Conservation (phyloP, 2,797 vertebrate genomes). For the Centropyge bicolor region DNA sequence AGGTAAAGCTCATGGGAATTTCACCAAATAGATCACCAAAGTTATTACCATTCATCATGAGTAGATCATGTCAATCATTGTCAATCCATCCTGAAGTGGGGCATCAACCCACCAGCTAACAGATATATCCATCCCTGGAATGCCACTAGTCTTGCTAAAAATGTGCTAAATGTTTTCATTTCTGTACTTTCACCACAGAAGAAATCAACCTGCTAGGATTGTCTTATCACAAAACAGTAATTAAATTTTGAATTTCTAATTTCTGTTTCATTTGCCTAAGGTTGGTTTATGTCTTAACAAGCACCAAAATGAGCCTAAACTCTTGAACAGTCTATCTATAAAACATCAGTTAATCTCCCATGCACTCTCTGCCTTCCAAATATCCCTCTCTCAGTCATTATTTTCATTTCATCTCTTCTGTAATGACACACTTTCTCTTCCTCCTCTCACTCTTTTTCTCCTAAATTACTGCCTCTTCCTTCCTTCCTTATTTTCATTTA, state of each 20-base stretch:
- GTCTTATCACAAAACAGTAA: constrained; percentile 25
- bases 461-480: background rate
- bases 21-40: too few species aligned
- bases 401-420: background rate
- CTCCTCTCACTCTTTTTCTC: background rate
- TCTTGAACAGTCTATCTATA: background rate
- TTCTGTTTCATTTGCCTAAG: background rate
- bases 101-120: too few species aligned
- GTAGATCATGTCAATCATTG: too few species aligned
- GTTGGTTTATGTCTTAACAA: constrained; percentile 16
- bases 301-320: background rate
- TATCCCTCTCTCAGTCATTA: background rate
- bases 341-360: constrained; percentile 13
- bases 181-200: background rate
- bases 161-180: too few species aligned
- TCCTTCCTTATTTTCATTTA: background rate
- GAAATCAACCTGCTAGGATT: background rate
- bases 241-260: constrained; percentile 17
- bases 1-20: too few species aligned
- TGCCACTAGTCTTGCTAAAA: too few species aligned
- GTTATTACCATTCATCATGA: too few species aligned
- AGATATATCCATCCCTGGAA: background rate
- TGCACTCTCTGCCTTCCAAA: background rate
- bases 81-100: background rate
- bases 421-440: constrained; percentile 1